These are phyloP conservation scores for Epinotia demarniana DNA, from an alignment of 2,888 invertebrate species.

Conservation along the genomic window DNA sequence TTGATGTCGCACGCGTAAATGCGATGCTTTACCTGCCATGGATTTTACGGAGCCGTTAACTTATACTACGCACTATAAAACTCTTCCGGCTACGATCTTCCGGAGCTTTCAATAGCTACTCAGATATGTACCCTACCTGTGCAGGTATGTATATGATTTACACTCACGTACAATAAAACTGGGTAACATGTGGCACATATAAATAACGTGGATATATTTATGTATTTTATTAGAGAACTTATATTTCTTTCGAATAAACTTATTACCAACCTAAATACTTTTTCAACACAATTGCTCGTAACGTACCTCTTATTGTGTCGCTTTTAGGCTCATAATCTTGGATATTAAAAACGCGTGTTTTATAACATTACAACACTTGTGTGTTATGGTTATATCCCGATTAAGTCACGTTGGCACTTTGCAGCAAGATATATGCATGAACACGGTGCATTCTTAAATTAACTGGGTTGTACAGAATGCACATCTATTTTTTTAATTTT, in stretches of 20 bases:
- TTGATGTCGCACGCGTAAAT: constrained; percentile 52
- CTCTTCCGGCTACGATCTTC: constrained; percentile 65
- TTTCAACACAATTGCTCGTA: too few relatives aligned
- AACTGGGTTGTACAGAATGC: too few relatives aligned
- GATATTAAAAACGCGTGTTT: too few relatives aligned
- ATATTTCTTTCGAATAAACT: not conserved
- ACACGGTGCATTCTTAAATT: too few relatives aligned
- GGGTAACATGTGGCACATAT: constrained; percentile 11
- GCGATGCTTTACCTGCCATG: constrained; percentile 58
- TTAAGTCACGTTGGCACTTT: too few relatives aligned
- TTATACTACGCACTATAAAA: constrained; percentile 75
- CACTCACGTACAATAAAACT: constrained; percentile 5
- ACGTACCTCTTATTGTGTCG: too few relatives aligned
- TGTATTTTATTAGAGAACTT: not conserved
- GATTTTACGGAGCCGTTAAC: constrained; percentile 73
- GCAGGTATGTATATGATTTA: not conserved
- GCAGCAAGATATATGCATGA: too few relatives aligned
- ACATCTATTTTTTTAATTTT: too few relatives aligned
- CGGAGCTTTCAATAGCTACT: constrained; percentile 54
- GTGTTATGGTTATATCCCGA: too few relatives aligned
- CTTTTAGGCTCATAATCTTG: too few relatives aligned
- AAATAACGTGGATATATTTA: constrained; percentile 1
- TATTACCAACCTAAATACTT: not conserved
- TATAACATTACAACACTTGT: too few relatives aligned
- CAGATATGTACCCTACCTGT: constrained; percentile 35